A percentile compares a stretch with the other conserved stretches of the same genome.
Conservation (phyloP, 2,113 vertebrate species). For the Cyprinodon tularosa region DNA sequence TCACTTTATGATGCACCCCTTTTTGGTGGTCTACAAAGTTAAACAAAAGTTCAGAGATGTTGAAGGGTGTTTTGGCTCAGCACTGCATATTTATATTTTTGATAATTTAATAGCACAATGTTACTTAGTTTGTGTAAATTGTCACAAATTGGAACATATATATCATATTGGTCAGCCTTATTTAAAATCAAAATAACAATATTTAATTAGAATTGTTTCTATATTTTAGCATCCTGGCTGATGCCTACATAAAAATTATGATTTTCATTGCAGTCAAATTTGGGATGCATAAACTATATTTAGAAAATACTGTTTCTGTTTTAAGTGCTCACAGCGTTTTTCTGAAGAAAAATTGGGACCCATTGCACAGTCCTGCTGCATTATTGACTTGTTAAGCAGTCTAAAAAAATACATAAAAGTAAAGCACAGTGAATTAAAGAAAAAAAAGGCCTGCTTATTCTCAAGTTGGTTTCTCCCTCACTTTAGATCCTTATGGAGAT, state of each 20-base stretch:
- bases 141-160: no score
- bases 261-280: not conserved
- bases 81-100: no score
- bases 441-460: not conserved
- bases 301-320: constrained; percentile 45
- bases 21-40: no score
- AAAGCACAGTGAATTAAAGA: constrained; percentile 10
- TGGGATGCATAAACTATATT: constrained; percentile 35
- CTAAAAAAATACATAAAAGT: constrained; percentile 40
- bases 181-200: no score
- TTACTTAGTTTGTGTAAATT: no score
- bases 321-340: constrained; percentile 32
- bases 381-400: not conserved
- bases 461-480: constrained; percentile 20
- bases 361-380: constrained; percentile 15
- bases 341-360: constrained; percentile 16
- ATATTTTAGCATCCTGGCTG: not conserved
- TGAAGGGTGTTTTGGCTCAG: no score
- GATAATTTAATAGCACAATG: no score
- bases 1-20: no score
- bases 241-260: not conserved
- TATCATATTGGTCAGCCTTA: no score
- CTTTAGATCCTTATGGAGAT: constrained; percentile 39
- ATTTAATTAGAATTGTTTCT: no score
- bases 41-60: no score